Evolutionary conservation across 2,113 vertebrate genomes (phyloP), one percentile per base, ranked within the genome.

Genomic region (Brachypteracias leptosomus): DNA sequence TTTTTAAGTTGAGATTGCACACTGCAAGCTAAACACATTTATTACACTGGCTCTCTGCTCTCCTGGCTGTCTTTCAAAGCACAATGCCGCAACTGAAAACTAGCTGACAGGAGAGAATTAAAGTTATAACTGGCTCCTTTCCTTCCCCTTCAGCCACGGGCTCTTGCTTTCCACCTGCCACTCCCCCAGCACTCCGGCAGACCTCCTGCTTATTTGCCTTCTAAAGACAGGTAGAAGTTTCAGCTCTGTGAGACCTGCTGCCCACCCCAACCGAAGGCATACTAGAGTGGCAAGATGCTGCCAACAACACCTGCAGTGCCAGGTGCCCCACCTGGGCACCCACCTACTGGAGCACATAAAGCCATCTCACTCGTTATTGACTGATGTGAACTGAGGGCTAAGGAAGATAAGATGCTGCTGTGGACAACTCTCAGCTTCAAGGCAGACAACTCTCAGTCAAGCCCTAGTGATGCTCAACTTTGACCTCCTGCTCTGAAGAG

Each of bases 171-270:
- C 63, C 47, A 49, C 42, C 42, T 68, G 33, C 63, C 17, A 6
- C 40, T 73, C n/a, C 44, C 28, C 11, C n/a, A 25, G 36, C 1
- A 1, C 35, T 36, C 42, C 17, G 1, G 31, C 44, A 71, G 38
- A 49, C 12, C 73, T 78, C 49, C 58, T 42, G 54, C 31, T 54
- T 2, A 8, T 25, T 49, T 49, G 10, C 58, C 25, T 79, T 68
- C 49, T 51, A 35, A 58, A 58, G 36, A 36, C 25, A 36, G 73
- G 38, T 46, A 46, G 35, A 20, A 52, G 29, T 51, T 61, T 28
- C 28, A 79, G 67, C 13, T 55, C 67, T 0, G 0, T 2, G 4
- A n/a, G 77, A 78, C 19, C 0, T 0, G 5, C 70, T 79, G 66
- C 70, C 33, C 9, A 1, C 44, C 33, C 24, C 65, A 42, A 0